These are phyloP conservation scores for Coptotermes formosanus DNA, from an alignment of 1,140 invertebrate species.

Conservation along the genomic window DNA sequence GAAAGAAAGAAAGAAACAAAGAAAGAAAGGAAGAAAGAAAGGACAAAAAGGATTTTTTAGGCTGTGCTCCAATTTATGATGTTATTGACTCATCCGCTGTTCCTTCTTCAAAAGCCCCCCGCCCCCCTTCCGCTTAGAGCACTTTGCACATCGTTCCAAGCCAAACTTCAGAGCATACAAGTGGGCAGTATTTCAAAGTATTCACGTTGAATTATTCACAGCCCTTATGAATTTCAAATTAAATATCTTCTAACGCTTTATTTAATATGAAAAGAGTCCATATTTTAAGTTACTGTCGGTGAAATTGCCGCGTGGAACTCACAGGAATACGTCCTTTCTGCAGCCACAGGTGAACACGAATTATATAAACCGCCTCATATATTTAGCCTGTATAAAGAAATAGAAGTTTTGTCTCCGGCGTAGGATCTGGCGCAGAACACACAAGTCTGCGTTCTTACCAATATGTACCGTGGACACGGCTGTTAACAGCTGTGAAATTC, in stretches of 20 bases:
- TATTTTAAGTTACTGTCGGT: too few species aligned
- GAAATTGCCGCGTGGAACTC: too few species aligned
- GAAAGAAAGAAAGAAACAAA: not conserved
- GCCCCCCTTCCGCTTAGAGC: not conserved
- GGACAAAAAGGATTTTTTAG: not conserved
- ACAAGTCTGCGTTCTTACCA: too few species aligned
- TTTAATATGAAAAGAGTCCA: too few species aligned
- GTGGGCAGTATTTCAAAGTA: slow-evolving; percentile 2
- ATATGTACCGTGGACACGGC: too few species aligned
- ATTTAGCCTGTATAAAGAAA: too few species aligned
- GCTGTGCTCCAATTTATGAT: not conserved
- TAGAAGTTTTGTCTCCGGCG: too few species aligned
- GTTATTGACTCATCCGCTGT: not conserved
- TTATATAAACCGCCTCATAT: too few species aligned
- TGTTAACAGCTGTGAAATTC: too few species aligned
- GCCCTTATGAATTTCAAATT: slow-evolving; percentile 2
- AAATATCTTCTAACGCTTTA: not conserved
- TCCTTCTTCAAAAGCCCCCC: not conserved
- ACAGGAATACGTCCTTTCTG: too few species aligned
- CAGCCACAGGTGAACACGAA: too few species aligned
- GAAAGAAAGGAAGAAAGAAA: not conserved
- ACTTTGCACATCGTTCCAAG: not conserved
- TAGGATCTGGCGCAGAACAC: too few species aligned
- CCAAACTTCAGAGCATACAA: not conserved
- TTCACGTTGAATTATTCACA: slow-evolving; percentile 8